Evolutionary conservation across 2,797 vertebrate genomes (phyloP), one percentile per base, ranked within the genome.

Genomic region (Cetoscarus ocellatus): DNA sequence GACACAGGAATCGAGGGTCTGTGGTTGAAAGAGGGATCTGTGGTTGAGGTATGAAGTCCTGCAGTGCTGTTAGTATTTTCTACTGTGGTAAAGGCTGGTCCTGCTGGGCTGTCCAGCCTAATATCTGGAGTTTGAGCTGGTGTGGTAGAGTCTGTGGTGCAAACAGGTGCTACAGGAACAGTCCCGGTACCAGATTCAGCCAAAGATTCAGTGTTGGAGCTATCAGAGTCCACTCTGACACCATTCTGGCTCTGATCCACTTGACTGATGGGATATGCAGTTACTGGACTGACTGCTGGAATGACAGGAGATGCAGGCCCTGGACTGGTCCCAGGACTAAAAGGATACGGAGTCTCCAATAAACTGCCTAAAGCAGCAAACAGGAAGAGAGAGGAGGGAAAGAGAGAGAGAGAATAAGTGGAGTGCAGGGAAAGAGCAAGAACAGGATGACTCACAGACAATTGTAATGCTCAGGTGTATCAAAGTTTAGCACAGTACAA

Each of bases 241-340:
- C 75, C 57, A 63, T 38, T 58, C 38, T 48, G 84, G 48, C 45
- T 76, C 19, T 43, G 65, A 61, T 82, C 67, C 48, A 67, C 40
- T 51, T 65, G 64, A 75, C 70, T 55, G 56, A 69, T 77, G 47
- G 73, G 65, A 80, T 39, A 64, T 53, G 60, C 4, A 13, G 70
- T 61, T 59, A 85, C 80, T 54, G 74, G 77, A 48, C 57, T 35
- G 42, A 57, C 69, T 6, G 15, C 68, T 62, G 84, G 71, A 55
- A 77, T 70, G 52, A 83, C 48, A 34, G 90, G 87, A 27, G 79
- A 91, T 40, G 83, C 54, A 14, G 83, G 83, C 57, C 89, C 91
- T 49, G 92, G 88, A 83, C 90, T 93, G 35, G 86, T 90, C 58
- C 73, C 88, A 14, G 91, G 91, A 66, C 92, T 93, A 63, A 91